Conservation (phyloP, 1,140 invertebrate genomes). For the Melipona quadrifasciata region DNA sequence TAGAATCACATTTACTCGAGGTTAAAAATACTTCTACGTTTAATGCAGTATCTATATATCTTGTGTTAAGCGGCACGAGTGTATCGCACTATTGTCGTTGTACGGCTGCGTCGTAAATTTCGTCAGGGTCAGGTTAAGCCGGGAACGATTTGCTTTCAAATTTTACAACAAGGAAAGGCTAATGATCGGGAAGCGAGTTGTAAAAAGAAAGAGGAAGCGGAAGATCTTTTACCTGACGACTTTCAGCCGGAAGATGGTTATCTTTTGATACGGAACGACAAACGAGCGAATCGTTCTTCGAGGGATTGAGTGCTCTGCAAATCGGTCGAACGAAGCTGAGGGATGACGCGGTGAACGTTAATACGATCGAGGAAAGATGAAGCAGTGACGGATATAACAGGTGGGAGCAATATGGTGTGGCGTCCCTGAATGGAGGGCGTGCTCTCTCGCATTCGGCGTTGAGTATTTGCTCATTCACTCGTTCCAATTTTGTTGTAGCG, state of each 20-base stretch:
- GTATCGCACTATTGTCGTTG: not conserved
- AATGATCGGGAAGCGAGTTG: not conserved
- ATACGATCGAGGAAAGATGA: slow-evolving; percentile 23
- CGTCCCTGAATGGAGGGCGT: slow-evolving; percentile 35
- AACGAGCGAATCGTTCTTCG: not conserved
- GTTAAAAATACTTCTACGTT: not conserved
- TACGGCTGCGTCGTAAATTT: slow-evolving; percentile 1
- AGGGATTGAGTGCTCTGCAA: not conserved
- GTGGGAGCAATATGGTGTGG: slow-evolving; percentile 30
- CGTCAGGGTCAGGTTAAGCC: not conserved
- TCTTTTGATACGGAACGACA: not conserved
- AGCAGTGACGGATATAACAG: slow-evolving; percentile 43
- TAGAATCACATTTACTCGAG: not conserved
- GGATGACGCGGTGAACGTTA: not conserved
- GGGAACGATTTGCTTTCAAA: not conserved
- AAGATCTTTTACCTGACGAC: not conserved
- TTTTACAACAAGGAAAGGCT: not conserved
- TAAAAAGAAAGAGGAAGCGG: not conserved
- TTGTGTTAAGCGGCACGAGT: too few species aligned
- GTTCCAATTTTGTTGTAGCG: slow-evolving; percentile 35
- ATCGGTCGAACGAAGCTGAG: not conserved
- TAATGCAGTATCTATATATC: not conserved
- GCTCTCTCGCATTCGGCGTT: slow-evolving; percentile 5
- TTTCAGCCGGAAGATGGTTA: not conserved
- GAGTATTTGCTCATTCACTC: slow-evolving; percentile 42